Evolutionary conservation across 2,888 invertebrate genomes (phyloP).

Genomic region (Standfussiana lucernea): DNA sequence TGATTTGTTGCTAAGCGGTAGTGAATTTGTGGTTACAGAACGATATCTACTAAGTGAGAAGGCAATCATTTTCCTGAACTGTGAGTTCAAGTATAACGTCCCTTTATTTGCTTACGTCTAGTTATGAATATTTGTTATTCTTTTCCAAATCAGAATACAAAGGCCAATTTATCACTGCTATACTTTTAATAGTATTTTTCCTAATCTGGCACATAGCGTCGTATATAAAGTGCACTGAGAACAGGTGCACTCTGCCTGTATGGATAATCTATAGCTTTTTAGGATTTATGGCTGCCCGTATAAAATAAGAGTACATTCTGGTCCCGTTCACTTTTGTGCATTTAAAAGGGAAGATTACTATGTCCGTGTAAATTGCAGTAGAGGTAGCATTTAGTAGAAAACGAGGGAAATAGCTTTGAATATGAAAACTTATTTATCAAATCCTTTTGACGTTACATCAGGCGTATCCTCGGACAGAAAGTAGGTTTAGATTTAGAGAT

Average conservation of each 20-base stretch:
- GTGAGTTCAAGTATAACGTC: background rate
- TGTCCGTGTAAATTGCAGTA: conserved; percentile 33
- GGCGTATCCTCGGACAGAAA: background rate
- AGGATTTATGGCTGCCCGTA: conserved; percentile 64
- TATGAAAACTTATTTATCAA: conserved; percentile 25
- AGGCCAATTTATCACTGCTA: conserved; percentile 12
- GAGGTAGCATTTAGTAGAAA: conserved; percentile 20
- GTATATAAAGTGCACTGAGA: conserved; percentile 63
- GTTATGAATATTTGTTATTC: conserved; percentile 1
- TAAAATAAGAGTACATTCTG: conserved; percentile 63
- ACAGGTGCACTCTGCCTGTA: conserved; percentile 67
- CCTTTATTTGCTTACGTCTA: background rate
- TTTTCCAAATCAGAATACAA: conserved; percentile 40
- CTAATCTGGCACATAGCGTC: conserved; percentile 56
- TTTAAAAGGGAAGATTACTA: conserved; percentile 56
- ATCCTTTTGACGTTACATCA: conserved; percentile 5
- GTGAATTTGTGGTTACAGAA: conserved; percentile 6
- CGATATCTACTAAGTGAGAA: background rate
- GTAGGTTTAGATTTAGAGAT: conserved; percentile 9
- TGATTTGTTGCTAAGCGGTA: background rate
- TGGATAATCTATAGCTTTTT: conserved; percentile 68
- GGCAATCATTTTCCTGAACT: background rate
- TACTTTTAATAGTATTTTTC: conserved; percentile 56
- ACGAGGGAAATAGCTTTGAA: conserved; percentile 26
- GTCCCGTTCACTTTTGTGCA: conserved; percentile 56